These are phyloP conservation scores for Brachionus sp. DNA, from an alignment of 1,140 invertebrate species.

Conservation along the genomic window DNA sequence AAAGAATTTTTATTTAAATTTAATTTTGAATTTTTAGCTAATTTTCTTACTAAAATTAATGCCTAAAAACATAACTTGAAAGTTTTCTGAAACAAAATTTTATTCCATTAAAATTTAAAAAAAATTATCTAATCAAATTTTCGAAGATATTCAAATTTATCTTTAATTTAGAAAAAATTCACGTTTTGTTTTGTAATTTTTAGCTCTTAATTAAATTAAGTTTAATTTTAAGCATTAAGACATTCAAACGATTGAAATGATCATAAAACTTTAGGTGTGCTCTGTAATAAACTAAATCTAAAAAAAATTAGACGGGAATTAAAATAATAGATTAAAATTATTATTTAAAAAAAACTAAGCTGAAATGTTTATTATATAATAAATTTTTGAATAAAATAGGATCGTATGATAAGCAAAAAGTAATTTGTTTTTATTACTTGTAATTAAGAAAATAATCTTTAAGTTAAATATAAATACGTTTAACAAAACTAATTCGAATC, in stretches of 20 bases:
- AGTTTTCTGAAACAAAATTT: too few species aligned
- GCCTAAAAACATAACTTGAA: too few species aligned
- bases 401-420: not conserved
- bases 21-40: too few species aligned
- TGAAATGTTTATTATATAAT: not conserved
- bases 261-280: not conserved
- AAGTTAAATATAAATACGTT: constrained; percentile 25
- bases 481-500: not conserved
- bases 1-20: too few species aligned
- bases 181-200: too few species aligned
- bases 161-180: too few species aligned
- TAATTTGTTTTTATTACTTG: not conserved
- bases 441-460: not conserved
- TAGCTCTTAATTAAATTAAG: not conserved
- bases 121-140: too few species aligned
- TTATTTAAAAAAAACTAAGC: not conserved
- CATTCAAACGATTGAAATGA: not conserved
- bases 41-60: too few species aligned
- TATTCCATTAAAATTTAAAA: too few species aligned
- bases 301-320: not conserved
- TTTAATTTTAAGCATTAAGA: not conserved
- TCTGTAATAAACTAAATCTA: not conserved
- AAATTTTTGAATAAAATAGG: not conserved
- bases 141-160: too few species aligned
- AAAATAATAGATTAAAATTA: not conserved